Conservation (phyloP, 2,888 invertebrate species). For the Philonicus albiceps region DNA sequence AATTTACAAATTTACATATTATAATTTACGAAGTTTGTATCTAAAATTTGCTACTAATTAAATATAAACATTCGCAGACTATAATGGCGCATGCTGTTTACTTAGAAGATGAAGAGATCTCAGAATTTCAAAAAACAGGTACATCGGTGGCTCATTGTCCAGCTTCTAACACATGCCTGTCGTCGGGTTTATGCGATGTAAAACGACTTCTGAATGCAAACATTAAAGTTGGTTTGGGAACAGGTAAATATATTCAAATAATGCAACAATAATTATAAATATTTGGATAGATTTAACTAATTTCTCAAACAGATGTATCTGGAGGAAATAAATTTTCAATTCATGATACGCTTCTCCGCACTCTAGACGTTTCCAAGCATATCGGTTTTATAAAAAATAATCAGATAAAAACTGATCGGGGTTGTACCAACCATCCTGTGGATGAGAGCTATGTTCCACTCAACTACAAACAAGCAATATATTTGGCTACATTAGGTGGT, state of each 20-base stretch:
- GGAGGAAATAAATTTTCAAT: conserved; percentile 83
- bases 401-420: conserved; percentile 52
- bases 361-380: conserved; percentile 78
- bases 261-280: background rate
- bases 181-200: conserved; percentile 84
- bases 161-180: conserved; percentile 81
- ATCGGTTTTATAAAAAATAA: conserved; percentile 67
- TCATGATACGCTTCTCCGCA: conserved; percentile 75
- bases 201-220: conserved; percentile 69
- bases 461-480: conserved; percentile 79
- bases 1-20: no score
- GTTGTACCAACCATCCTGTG: background rate
- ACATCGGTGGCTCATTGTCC: conserved; percentile 86
- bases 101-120: conserved; percentile 74
- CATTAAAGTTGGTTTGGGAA: conserved; percentile 83
- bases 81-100: conserved; percentile 87
- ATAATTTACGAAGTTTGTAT: background rate
- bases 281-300: background rate
- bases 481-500: conserved; percentile 86
- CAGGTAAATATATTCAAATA: conserved; percentile 68
- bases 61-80: conserved; percentile 58
- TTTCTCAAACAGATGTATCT: conserved; percentile 72
- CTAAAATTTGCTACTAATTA: background rate
- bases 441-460: conserved; percentile 64
- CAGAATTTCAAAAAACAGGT: conserved; percentile 68